Evolutionary conservation across 2,113 vertebrate genomes (phyloP), one percentile per base, ranked within the genome.

Genomic region (Otus sunia): DNA sequence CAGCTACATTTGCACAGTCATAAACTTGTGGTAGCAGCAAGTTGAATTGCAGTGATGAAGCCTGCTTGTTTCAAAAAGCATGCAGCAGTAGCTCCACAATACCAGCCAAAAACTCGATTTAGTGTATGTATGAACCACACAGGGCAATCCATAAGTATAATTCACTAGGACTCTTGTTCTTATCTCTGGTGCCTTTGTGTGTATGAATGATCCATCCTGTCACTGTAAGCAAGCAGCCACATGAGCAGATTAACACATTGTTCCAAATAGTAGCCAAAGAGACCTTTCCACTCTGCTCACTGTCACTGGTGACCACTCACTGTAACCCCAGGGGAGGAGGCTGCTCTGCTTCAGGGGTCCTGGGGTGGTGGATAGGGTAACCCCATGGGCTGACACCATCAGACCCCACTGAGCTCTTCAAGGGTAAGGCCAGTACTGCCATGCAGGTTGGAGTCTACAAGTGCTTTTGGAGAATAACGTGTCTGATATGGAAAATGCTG

Each of bases 321-420:
- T 36, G 14, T 53, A 73, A 68, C 3, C 4, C 5, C 9, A 0
- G 1, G 21, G 4, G 1, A 81, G 10, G 11, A n/a, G 34, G 37
- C 13, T 68, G 45, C 34, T 67, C 21, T 69, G n/a, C 83, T 93
- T 36, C 59, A 59, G 81, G 60, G 77, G 50, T 87, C 78, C 55
- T 49, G 63, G 23, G 49, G 49, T 69, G 62, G 49, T 50, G 69
- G 25, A n/a, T 37, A 20, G 18, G 19, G 25, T 63, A 63, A 55
- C 22, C 23, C 14, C 30, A 11, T 21, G 23, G 20, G 8, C 37
- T 78, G 49, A 60, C 14, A 80, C 32, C 11, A 32, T 43, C 53
- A 77, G 27, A 82, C 23, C 6, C 10, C 2, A 5, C 34, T 39
- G 55, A 88, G 9, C 9, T 79, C 59, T 92, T 47, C 36, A 59